Evolutionary conservation across 2,888 invertebrate genomes (phyloP).

Genomic region (Cataglyphis cursor): DNA sequence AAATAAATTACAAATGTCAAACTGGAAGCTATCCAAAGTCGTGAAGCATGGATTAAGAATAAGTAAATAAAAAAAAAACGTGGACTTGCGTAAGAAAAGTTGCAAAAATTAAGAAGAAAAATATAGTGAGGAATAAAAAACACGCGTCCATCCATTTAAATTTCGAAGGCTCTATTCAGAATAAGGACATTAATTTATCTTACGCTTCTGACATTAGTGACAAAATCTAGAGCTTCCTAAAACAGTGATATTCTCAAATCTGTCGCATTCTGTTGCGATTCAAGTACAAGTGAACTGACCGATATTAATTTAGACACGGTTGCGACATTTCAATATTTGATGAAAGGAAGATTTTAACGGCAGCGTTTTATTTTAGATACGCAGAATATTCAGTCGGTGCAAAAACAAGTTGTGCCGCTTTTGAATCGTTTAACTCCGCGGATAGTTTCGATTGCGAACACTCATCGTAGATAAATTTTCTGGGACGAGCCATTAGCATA

Average conservation of each 20-base stretch:
- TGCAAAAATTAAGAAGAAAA: background rate
- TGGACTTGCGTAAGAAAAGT: background rate
- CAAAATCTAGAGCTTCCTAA: background rate
- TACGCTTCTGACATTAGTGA: background rate
- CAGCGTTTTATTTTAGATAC: slow-evolving; percentile 36
- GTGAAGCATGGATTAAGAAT: too few species aligned
- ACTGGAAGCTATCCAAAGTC: too few species aligned
- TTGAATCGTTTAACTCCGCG: slow-evolving; percentile 33
- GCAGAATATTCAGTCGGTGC: slow-evolving; percentile 30
- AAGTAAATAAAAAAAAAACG: too few species aligned
- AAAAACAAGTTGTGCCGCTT: slow-evolving; percentile 37
- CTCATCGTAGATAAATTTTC: slow-evolving; percentile 43
- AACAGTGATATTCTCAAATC: background rate
- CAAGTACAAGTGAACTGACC: background rate
- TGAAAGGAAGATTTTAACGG: slow-evolving; percentile 2
- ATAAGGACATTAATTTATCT: background rate
- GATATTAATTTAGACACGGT: slow-evolving; percentile 36
- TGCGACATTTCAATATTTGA: slow-evolving; percentile 31
- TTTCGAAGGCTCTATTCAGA: background rate
- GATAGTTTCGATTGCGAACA: slow-evolving; percentile 54
- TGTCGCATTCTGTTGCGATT: background rate
- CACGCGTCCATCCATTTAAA: background rate
- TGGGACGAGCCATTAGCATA: slow-evolving; percentile 24
- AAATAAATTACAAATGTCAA: too few species aligned
- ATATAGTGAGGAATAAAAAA: background rate